These are phyloP conservation scores for Pantherophis alleghaniensis DNA, from an alignment of 2,797 vertebrate genomes.

Conservation along the genomic window DNA sequence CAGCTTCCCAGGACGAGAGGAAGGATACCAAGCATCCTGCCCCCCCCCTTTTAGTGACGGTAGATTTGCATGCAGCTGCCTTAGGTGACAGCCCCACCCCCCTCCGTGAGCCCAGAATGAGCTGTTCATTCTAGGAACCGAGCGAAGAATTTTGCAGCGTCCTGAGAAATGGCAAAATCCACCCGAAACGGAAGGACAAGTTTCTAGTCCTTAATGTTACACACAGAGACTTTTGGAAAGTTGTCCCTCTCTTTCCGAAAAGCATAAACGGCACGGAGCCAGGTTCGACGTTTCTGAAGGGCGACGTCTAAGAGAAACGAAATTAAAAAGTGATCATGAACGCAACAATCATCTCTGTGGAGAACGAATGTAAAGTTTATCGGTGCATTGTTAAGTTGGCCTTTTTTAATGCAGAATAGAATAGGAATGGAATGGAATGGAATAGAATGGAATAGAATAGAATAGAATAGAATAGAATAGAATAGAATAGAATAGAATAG, in stretches of 20 bases:
- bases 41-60: background rate
- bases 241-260: background rate
- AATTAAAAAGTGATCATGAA: background rate
- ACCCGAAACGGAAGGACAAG: background rate
- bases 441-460: too few species aligned
- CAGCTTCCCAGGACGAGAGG: background rate
- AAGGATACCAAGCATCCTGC: background rate
- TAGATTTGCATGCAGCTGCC: background rate
- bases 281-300: background rate
- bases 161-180: too few species aligned
- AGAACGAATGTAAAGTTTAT: background rate
- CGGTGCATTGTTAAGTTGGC: background rate
- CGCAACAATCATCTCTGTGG: background rate
- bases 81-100: background rate
- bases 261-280: background rate
- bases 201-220: background rate
- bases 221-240: too few species aligned
- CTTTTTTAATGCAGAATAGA: background rate
- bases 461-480: too few species aligned
- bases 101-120: accelerated
- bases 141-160: background rate
- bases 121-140: background rate
- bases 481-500: too few species aligned
- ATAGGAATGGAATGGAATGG: too few species aligned
- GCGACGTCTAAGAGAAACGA: background rate